These are phyloP conservation scores for Onychomys arenicola DNA, from an alignment of 2,797 vertebrate species.

Conservation along the genomic window DNA sequence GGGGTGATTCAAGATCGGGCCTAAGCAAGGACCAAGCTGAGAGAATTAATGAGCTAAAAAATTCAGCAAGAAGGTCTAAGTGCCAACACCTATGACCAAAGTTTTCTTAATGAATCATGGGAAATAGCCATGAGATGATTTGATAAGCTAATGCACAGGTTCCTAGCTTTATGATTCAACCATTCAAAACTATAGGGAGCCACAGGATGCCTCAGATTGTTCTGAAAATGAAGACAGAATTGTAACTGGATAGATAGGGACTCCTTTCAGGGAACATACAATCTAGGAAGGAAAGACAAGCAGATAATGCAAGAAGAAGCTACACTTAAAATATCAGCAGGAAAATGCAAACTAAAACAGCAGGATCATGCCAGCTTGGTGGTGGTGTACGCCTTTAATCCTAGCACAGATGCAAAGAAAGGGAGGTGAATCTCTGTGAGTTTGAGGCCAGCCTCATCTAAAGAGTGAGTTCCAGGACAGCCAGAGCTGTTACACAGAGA, in stretches of 20 bases:
- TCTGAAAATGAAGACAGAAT: background rate
- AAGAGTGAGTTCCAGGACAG: too few species aligned
- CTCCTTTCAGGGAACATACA: background rate
- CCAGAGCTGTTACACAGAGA: too few species aligned
- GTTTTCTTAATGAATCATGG: background rate
- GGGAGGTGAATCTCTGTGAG: too few species aligned
- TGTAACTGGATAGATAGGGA: background rate
- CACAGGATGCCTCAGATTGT: background rate
- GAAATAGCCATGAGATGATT: constrained; percentile 26
- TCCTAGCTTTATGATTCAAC: background rate
- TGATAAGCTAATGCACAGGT: background rate
- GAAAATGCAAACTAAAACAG: background rate
- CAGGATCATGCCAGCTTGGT: background rate
- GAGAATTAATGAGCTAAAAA: background rate
- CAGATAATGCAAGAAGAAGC: background rate
- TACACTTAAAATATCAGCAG: background rate
- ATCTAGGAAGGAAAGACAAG: background rate
- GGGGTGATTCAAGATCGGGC: background rate
- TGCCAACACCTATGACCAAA: background rate
- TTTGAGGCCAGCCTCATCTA: too few species aligned
- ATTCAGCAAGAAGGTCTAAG: background rate
- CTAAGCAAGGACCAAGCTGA: background rate
- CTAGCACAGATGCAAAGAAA: too few species aligned
- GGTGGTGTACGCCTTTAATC: background rate
- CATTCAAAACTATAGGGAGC: constrained; percentile 14